Percentiles rank a stretch among this genome's conserved stretches.
Conservation (phyloP, 2,113 vertebrate genomes). For the Cheirogaleus medius region DNA sequence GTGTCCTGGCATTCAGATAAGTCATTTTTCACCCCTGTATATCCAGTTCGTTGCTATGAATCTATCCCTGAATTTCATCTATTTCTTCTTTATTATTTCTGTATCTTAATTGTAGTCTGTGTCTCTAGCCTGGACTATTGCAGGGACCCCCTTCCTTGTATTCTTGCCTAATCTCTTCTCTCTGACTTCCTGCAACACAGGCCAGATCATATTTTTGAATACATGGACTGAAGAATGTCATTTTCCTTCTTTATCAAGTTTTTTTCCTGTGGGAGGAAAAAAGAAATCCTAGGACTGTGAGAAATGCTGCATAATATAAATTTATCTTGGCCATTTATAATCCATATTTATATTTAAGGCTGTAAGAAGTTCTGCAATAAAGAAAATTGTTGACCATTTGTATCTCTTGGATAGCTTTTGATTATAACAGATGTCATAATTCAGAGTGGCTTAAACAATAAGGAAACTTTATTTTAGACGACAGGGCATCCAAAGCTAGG, state of each 20-base stretch:
- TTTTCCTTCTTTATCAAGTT: slow-evolving; percentile 20
- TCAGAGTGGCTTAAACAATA: neutral
- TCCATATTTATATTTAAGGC: neutral
- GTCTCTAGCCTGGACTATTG: neutral
- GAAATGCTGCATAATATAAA: neutral
- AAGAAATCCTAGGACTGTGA: neutral
- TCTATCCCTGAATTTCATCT: neutral
- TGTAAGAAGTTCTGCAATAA: neutral
- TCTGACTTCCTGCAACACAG: neutral
- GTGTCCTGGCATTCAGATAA: neutral
- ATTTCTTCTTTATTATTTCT: neutral
- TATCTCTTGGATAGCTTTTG: neutral
- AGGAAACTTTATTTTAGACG: neutral
- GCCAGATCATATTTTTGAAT: neutral
- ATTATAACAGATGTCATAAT: neutral
- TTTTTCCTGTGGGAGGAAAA: neutral
- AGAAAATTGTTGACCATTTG: neutral
- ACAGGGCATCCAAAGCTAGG: neutral
- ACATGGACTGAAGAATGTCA: neutral
- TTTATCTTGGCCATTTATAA: neutral
- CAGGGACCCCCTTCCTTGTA: neutral
- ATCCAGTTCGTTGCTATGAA: neutral
- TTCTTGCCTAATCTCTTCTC: neutral
- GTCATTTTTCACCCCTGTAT: neutral
- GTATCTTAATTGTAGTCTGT: neutral